Percentiles rank a stretch among this genome's conserved stretches.
Conservation (phyloP, 1,140 invertebrate species). For the Babylonia areolata region DNA sequence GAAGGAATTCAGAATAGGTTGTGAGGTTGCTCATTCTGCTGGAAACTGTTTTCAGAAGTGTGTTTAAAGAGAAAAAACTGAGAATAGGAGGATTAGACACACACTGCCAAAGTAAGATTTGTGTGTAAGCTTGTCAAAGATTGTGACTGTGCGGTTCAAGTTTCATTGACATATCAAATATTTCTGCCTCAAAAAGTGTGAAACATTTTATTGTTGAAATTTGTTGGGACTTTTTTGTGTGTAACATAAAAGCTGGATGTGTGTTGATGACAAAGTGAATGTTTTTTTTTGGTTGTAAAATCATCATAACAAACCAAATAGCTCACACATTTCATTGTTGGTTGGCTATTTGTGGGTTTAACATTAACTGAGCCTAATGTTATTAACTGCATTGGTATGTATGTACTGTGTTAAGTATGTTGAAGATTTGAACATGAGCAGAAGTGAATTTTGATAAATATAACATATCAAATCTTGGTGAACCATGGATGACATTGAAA, state of each 20-base stretch:
- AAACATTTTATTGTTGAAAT: background rate
- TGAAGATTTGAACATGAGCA: background rate
- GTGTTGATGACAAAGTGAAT: background rate
- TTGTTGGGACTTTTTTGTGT: background rate
- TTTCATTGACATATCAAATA: background rate
- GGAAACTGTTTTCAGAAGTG: too few species aligned
- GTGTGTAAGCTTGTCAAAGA: too few species aligned
- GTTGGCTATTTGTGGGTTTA: background rate
- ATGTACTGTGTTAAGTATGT: too few species aligned
- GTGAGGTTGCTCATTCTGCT: too few species aligned
- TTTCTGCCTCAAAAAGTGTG: background rate
- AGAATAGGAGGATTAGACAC: too few species aligned
- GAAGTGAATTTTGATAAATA: background rate
- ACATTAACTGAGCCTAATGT: background rate
- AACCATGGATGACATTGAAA: background rate
- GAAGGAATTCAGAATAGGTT: too few species aligned
- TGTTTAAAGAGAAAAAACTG: too few species aligned
- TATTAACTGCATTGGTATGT: background rate
- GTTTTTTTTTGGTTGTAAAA: background rate
- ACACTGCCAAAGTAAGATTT: too few species aligned
- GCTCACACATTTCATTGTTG: background rate
- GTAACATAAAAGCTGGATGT: background rate
- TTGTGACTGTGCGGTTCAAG: background rate
- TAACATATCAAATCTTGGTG: background rate
- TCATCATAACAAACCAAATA: background rate